A percentile compares a stretch with the other conserved stretches of the same genome.
Conservation (phyloP, 2,113 vertebrate species). For the Raja brachyura region DNA sequence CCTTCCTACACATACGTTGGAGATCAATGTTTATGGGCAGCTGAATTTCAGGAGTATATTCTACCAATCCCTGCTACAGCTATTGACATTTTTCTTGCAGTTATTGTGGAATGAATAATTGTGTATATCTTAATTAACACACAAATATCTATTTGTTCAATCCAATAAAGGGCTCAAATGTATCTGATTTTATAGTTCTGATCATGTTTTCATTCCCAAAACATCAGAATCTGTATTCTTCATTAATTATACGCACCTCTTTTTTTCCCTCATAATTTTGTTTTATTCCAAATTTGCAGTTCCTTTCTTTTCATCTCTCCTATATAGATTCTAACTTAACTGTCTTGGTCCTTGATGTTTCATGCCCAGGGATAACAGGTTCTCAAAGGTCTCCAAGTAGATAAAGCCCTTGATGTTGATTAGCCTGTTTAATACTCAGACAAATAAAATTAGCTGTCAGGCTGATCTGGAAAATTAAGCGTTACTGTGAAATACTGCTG, state of each 20-base stretch:
- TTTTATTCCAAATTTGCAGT: not conserved
- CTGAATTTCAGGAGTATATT: too few species aligned
- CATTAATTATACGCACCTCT: not conserved
- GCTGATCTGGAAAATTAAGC: not conserved
- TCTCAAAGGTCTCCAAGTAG: not conserved
- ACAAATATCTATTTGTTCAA: not conserved
- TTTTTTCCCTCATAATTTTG: not conserved
- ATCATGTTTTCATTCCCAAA: not conserved
- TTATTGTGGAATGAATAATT: not conserved
- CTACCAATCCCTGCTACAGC: too few species aligned
- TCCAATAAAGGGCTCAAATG: not conserved
- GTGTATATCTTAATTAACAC: not conserved
- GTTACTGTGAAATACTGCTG: not conserved
- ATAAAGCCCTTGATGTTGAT: not conserved
- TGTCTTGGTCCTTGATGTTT: not conserved
- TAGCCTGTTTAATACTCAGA: not conserved
- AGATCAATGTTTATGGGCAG: too few species aligned
- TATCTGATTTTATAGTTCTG: not conserved
- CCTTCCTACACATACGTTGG: too few species aligned
- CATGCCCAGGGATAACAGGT: not conserved
- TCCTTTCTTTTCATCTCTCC: not conserved
- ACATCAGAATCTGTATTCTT: not conserved
- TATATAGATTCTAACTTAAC: not conserved
- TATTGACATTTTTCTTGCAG: too few species aligned
- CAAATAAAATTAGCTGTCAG: not conserved